Percentiles rank a stretch among this genome's conserved stretches.
phyloP scores from a whole-genome alignment of 35 echinoderm and acorn worm species.

The Nesometra sesokonis region DNA sequence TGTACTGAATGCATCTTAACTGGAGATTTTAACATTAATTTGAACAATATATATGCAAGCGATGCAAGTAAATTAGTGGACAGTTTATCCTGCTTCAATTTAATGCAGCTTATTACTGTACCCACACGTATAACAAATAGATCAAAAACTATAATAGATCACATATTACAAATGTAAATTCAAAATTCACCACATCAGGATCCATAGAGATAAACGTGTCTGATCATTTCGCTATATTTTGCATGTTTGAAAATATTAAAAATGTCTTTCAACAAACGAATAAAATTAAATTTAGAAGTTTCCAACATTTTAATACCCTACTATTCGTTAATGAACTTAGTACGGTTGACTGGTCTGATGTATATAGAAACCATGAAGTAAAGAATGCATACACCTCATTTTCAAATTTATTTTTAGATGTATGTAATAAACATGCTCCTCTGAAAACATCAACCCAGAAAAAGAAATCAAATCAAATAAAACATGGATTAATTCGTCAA shows the following conservation, averaged over 20 bases:
- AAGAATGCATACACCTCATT: background rate
- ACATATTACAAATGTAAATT: background rate
- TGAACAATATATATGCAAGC: background rate
- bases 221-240: background rate
- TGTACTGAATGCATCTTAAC: background rate
- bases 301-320: background rate
- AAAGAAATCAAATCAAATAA: too few species aligned
- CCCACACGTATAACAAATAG: background rate
- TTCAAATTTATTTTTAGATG: background rate
- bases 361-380: background rate
- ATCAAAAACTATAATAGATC: background rate
- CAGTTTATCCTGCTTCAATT: background rate
- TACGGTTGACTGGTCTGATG: background rate
- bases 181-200: background rate
- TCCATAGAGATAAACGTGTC: background rate
- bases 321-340: background rate
- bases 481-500: background rate
- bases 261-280: background rate
- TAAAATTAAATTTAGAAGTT: background rate
- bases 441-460: too few species aligned
- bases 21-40: constrained; percentile 4
- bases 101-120: background rate
- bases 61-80: background rate
- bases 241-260: background rate
- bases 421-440: too few species aligned